A percentile compares a stretch with the other conserved stretches of the same genome.
Conservation (phyloP, 2,888 invertebrate genomes). For the Andrena minutula region DNA sequence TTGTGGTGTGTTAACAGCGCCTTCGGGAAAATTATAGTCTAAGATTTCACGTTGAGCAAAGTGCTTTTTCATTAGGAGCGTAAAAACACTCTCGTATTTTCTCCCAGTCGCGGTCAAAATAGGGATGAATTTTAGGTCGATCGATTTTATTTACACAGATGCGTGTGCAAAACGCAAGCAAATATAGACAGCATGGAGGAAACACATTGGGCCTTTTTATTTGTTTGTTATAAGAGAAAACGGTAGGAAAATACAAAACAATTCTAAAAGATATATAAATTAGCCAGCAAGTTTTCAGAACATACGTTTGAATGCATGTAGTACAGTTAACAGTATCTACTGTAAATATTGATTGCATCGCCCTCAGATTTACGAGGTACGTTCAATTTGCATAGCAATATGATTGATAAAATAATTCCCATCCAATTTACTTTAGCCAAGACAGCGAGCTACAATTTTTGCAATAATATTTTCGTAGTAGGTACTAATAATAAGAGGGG, state of each 20-base stretch:
- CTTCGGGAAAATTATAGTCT: constrained; percentile 6
- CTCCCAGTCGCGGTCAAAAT: not conserved
- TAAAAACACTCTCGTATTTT: not conserved
- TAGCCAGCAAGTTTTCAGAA: not conserved
- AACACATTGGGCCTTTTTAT: not conserved
- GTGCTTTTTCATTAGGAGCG: not conserved
- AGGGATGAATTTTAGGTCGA: not conserved
- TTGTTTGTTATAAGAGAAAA: not conserved
- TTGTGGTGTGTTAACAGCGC: constrained; percentile 21
- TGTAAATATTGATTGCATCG: too few relatives aligned
- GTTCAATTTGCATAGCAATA: too few relatives aligned
- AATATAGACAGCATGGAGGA: not conserved
- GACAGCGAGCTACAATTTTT: too few relatives aligned
- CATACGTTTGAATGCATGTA: too few relatives aligned
- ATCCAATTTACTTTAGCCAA: too few relatives aligned
- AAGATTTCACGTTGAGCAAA: not conserved
- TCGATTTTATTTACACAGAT: not conserved
- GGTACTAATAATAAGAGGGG: too few relatives aligned
- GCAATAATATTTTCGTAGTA: too few relatives aligned
- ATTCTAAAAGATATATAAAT: not conserved
- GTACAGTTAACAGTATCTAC: too few relatives aligned
- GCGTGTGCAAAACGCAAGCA: not conserved
- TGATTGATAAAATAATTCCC: too few relatives aligned
- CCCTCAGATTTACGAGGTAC: too few relatives aligned
- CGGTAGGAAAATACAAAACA: not conserved